These are phyloP conservation scores for Apodemus speciosus DNA, from an alignment of 2,113 vertebrate genomes.

Conservation along the genomic window DNA sequence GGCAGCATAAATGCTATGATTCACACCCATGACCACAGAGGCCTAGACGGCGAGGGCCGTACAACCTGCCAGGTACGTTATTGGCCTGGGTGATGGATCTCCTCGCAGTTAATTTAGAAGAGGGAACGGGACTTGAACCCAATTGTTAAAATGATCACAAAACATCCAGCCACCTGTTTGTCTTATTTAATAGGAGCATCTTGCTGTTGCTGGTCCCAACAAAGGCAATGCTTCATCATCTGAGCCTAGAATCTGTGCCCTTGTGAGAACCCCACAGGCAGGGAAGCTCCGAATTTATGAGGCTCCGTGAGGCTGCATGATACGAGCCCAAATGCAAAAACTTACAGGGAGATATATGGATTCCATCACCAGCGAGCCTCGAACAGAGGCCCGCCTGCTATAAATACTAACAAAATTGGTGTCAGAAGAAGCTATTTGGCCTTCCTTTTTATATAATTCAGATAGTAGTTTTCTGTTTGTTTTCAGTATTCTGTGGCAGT, in stretches of 20 bases:
- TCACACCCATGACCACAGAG: slow-evolving; percentile 71
- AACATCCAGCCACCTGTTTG: slow-evolving; percentile 54
- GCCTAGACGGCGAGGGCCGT: slow-evolving; percentile 44
- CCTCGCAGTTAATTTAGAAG: slow-evolving; percentile 73
- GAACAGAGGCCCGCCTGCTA: slow-evolving; percentile 47
- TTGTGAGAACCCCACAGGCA: slow-evolving; percentile 4
- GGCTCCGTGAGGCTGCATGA: slow-evolving; percentile 39
- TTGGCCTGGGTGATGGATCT: slow-evolving; percentile 72
- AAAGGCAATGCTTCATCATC: slow-evolving; percentile 63
- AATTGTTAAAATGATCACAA: slow-evolving; percentile 72
- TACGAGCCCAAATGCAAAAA: slow-evolving; percentile 49
- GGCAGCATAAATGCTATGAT: slow-evolving; percentile 78
- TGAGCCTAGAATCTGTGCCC: slow-evolving; percentile 54
- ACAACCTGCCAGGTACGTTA: slow-evolving; percentile 57
- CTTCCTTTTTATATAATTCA: slow-evolving; percentile 42
- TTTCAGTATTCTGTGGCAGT: slow-evolving; percentile 14
- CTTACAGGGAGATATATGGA: slow-evolving; percentile 64
- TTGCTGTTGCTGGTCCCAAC: slow-evolving; percentile 55
- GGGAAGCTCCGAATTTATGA: slow-evolving; percentile 65
- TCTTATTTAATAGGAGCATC: slow-evolving; percentile 62
- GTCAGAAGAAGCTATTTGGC: slow-evolving; percentile 35
- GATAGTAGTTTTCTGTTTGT: slow-evolving; percentile 5
- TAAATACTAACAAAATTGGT: slow-evolving; percentile 55
- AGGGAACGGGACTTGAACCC: slow-evolving; percentile 59
- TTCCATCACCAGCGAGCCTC: slow-evolving; percentile 12